These are phyloP conservation scores for Morelia viridis DNA, from an alignment of 2,797 vertebrate species.

Conservation along the genomic window DNA sequence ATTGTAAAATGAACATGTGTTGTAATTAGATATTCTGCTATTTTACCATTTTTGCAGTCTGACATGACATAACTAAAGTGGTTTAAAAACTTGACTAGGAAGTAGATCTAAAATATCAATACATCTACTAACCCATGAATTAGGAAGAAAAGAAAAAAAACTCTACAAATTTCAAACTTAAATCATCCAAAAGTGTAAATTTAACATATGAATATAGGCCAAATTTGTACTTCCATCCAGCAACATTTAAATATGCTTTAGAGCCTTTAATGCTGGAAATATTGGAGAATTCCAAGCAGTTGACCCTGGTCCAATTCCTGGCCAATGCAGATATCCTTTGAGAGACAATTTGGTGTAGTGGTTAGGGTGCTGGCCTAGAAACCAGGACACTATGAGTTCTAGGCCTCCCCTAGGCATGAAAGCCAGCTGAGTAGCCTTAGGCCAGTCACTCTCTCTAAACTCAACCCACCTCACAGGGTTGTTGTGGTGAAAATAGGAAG, in stretches of 20 bases:
- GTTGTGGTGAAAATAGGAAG: no score
- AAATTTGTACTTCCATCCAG: neutral
- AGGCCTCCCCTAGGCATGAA: neutral
- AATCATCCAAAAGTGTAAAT: neutral
- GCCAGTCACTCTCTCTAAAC: neutral
- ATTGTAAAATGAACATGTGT: neutral
- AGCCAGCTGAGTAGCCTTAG: no score
- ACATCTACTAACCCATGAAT: neutral
- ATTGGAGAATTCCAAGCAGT: conserved; percentile 70
- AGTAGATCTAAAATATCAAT: neutral
- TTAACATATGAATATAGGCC: neutral
- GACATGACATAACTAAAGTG: neutral
- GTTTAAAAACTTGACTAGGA: neutral
- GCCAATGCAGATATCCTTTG: conserved; percentile 62
- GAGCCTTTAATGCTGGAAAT: neutral
- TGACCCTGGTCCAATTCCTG: conserved; percentile 80
- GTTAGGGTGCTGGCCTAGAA: neutral
- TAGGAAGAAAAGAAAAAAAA: neutral
- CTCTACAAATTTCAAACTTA: neutral
- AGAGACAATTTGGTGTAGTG: neutral
- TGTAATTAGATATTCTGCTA: neutral
- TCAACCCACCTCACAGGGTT: neutral
- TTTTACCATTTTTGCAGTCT: neutral
- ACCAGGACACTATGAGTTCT: neutral
- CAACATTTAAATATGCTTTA: neutral